phyloP scores from a whole-genome alignment of 1,140 invertebrate species.

The Dreissena polymorpha region DNA sequence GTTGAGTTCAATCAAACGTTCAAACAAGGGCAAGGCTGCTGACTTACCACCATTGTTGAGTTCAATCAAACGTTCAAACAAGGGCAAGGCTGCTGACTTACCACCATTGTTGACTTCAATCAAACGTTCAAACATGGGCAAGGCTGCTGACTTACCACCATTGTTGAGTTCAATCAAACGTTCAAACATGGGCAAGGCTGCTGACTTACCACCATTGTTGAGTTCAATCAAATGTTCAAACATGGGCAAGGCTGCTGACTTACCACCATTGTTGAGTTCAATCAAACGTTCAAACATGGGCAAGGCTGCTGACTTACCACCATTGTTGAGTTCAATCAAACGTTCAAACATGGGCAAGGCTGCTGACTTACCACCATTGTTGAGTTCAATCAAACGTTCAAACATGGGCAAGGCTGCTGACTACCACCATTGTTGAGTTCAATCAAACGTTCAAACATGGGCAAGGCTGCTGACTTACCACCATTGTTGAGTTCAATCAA shows the following conservation, averaged over 20 bases:
- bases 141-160: slow-evolving; percentile 19
- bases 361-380: slow-evolving; percentile 38
- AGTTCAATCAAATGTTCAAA: no score
- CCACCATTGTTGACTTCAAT: no score
- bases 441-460: no score
- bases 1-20: no score
- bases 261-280: slow-evolving; percentile 68
- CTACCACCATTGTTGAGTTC: no score
- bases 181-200: slow-evolving; percentile 80
- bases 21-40: no score
- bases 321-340: no score
- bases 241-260: not conserved
- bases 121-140: no score
- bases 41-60: slow-evolving; percentile 40
- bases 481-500: slow-evolving; percentile 78
- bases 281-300: slow-evolving; percentile 81
- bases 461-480: slow-evolving; percentile 9
- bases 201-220: not conserved
- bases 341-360: no score
- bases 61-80: slow-evolving; percentile 82
- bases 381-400: slow-evolving; percentile 80
- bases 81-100: slow-evolving; percentile 70
- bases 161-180: slow-evolving; percentile 79
- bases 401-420: slow-evolving; percentile 78
- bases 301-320: slow-evolving; percentile 61